These are phyloP conservation scores for Drosophila demipolita DNA, from an alignment of 2,888 invertebrate species.

Conservation along the genomic window DNA sequence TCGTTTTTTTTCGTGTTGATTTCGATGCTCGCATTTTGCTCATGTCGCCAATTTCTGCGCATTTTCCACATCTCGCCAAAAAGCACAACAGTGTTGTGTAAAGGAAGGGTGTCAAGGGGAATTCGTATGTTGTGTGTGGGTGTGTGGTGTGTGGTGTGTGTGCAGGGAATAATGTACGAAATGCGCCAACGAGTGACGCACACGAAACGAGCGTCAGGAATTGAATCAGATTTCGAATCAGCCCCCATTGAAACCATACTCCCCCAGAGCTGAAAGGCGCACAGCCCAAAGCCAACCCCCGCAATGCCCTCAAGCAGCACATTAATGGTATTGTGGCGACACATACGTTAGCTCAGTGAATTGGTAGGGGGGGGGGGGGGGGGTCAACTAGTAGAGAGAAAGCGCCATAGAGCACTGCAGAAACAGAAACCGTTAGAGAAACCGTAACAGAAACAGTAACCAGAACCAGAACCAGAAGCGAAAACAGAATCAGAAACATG, in stretches of 20 bases:
- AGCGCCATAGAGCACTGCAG: constrained; percentile 36
- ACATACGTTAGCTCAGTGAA: constrained; percentile 17
- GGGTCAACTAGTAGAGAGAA: constrained; percentile 12
- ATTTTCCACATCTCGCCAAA: constrained; percentile 66
- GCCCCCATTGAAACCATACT: constrained; percentile 42
- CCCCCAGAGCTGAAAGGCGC: constrained; percentile 1
- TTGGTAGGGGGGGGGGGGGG: background rate
- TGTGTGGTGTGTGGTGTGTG: constrained; percentile 18
- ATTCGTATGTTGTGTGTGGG: constrained; percentile 13
- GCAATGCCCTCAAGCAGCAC: constrained; percentile 62
- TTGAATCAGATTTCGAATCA: constrained; percentile 65
- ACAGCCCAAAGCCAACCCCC: constrained; percentile 25
- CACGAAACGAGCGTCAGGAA: constrained; percentile 49
- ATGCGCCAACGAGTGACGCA: constrained; percentile 69
- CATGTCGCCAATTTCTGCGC: constrained; percentile 71
- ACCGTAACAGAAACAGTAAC: background rate
- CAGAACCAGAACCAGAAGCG: constrained; percentile 4
- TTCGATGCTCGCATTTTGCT: constrained; percentile 54
- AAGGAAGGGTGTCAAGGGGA: background rate
- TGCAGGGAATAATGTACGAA: constrained; percentile 60
- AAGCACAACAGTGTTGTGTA: constrained; percentile 53
- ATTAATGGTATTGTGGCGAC: constrained; percentile 63
- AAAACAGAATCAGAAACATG: constrained; percentile 2
- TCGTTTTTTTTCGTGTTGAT: constrained; percentile 44
- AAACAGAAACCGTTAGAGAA: background rate